Evolutionary conservation across 2,797 vertebrate species (phyloP).

Genomic region (Hyperoplus lanceolatus): DNA sequence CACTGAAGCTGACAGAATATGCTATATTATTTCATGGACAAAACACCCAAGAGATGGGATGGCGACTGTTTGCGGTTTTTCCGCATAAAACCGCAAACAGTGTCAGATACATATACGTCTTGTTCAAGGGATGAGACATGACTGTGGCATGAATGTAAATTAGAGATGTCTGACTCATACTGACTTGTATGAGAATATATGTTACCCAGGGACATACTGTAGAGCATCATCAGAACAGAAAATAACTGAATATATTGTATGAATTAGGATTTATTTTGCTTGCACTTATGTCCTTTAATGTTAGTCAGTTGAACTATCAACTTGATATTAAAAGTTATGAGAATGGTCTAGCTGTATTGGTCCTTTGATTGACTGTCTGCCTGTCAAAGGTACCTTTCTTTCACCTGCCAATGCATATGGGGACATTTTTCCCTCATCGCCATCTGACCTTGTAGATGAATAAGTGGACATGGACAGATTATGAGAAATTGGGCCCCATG

Average conservation of each 20-base stretch:
- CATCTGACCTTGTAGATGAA: slow-evolving; percentile 51
- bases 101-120: slow-evolving; percentile 43
- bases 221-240: slow-evolving; percentile 18
- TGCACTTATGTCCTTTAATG: slow-evolving; percentile 14
- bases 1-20: slow-evolving; percentile 58
- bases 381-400: slow-evolving; percentile 28
- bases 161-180: slow-evolving; percentile 22
- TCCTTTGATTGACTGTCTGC: slow-evolving; percentile 30
- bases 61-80: slow-evolving; percentile 56
- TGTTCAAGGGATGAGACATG: slow-evolving; percentile 45
- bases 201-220: slow-evolving; percentile 3
- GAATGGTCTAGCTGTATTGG: slow-evolving; percentile 18
- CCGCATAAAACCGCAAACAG: slow-evolving; percentile 20
- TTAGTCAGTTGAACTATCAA: slow-evolving; percentile 16
- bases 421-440: slow-evolving; percentile 10
- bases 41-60: slow-evolving; percentile 54
- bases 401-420: slow-evolving; percentile 24
- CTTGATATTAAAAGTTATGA: slow-evolving; percentile 29
- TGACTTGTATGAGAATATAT: slow-evolving; percentile 49
- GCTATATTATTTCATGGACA: slow-evolving; percentile 52
- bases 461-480: slow-evolving; percentile 8
- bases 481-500: neutral
- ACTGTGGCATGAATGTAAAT: slow-evolving; percentile 42
- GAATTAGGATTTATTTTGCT: slow-evolving; percentile 11
- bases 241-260: slow-evolving; percentile 5